Percentiles rank a stretch among this genome's conserved stretches.
Conservation (phyloP, 2,797 vertebrate genomes). For the Eulemur mongoz region DNA sequence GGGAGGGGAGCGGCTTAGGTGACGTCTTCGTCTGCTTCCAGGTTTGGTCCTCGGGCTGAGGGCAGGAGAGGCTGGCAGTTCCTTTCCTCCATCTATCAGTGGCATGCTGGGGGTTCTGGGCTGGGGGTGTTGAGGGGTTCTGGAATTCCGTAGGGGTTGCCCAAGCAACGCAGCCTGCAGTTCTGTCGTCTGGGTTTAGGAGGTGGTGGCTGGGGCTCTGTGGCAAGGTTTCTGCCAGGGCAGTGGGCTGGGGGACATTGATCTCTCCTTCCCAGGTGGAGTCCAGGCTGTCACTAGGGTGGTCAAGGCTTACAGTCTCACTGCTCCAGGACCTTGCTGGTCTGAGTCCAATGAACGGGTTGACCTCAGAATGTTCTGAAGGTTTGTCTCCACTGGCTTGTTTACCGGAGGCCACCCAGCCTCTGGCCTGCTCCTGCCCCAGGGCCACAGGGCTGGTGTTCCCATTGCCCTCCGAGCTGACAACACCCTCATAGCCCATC, state of each 20-base stretch:
- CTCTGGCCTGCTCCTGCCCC: neutral
- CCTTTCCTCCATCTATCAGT: conserved; percentile 41
- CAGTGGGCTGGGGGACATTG: neutral
- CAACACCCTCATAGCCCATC: conserved; percentile 50
- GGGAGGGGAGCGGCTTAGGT: neutral
- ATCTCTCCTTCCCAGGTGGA: conserved; percentile 55
- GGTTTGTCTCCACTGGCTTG: conserved; percentile 34
- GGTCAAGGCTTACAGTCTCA: neutral
- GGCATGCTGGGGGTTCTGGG: neutral
- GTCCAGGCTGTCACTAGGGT: conserved; percentile 33
- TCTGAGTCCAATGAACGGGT: conserved; percentile 29
- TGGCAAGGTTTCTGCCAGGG: neutral
- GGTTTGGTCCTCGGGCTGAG: neutral
- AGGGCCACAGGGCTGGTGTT: conserved; percentile 8
- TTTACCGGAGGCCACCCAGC: conserved; percentile 27
- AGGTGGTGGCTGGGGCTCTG: conserved; percentile 16
- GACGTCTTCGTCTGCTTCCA: neutral
- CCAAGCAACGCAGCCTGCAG: conserved; percentile 33
- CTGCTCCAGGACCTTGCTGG: conserved; percentile 65
- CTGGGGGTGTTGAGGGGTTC: neutral
- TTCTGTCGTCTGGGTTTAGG: neutral
- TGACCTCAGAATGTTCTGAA: conserved; percentile 61
- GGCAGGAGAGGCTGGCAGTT: neutral
- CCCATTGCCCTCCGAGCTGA: conserved; percentile 16
- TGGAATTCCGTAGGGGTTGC: conserved; percentile 60